Base-by-base conservation (phyloP, 2,797 vertebrate genomes). In the Cryptoblepharus egeriae region DNA sequence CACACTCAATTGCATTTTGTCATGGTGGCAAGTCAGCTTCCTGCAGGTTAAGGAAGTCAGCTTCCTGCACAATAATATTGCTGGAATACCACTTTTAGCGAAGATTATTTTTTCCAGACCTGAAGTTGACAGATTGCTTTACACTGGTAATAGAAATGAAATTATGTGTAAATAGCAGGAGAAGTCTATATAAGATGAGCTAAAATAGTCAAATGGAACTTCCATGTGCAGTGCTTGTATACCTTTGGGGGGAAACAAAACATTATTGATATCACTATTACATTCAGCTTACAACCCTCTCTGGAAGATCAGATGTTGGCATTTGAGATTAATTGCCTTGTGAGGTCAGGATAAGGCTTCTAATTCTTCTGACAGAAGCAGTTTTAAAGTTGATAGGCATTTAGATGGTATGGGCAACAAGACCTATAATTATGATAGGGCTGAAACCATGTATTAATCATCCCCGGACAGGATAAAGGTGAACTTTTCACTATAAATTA, bases 401-500 rank as follows among this genome's bases (percentile, higher is more conserved):
- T 73, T 49, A 32, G 20, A 55, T 52, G 9, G n/a, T 64, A n/a
- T 65, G 16, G 5, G 20, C 57, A 58, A 58, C 18, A 77, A 5
- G 26, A 28, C 4, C 20, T 52, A 5, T 69, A 18, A 52, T 63
- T 35, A 63, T 24, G 15, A 12, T 16, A 22, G 24, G 42, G 2
- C 30, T 61, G 20, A 61, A 61, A 16, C 13, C n/a, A 7, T 52
- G 11, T 69, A 24, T 60, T 69, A 49, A 52, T 68, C n/a, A 52
- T 49, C 3, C 26, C 22, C 37, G 42, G 24, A 49, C 49, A 61
- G 20, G 24, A 22, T 63, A 69, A n/a, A 61, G 57, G 15, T 67
- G 18, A 74, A 73, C 67, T 20, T 15, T 65, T n/a, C 65, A 58
- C 55, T 30, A 67, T 35, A 82, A 76, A 70, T 52, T 70, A 70